Base-by-base conservation (phyloP, 2,113 vertebrate genomes). In the Phoxinus phoxinus region DNA sequence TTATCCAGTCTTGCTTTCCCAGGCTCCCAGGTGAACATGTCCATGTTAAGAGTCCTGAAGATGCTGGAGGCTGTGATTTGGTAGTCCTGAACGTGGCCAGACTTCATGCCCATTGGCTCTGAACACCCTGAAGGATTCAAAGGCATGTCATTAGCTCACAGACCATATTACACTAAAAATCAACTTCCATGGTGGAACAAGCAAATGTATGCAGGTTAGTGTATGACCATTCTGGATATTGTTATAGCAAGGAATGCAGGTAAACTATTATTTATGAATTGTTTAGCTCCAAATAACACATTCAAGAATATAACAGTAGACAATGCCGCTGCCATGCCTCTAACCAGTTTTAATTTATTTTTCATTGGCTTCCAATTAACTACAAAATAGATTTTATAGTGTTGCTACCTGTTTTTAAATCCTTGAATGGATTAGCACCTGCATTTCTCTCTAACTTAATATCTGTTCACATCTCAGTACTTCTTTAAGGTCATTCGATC, bases 1-100 rank as follows among this genome's bases (percentile, higher is more conserved):
- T 98, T 99, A 94, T 99, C 98, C 90, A 99, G 94, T 0, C 98
- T 95, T 69, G 98, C 97, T 92, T 99, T 99, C 72, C 97, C 94
- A n/a, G 98, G 96, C 90, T 99, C 97, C 98, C 98, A 99, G 9
- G 98, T 93, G 6, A 99, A 99, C 97, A 99, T 99, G 91, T 99
- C 98, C 98, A 99, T 98, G 93, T 99, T 99, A 91, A 99, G 96
- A 0, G 98, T 99, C 82, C 97, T 95, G 94, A 99, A 99, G 92
- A 97, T 91, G 85, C 98, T 99, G 71, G 98, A 99, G 53, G 97
- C 98, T 2, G 94, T 96, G 88, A 99, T 96, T 92, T 99, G 98
- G 90, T 96, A 97, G 90, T 99, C 98, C 90, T 99, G 97, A 87
- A 99, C 94, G 6, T 99, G 97, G 79, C 98, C 98, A 0, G 98